Evolutionary conservation across 2,797 vertebrate genomes (phyloP).

Genomic region (Siniperca obscura): DNA sequence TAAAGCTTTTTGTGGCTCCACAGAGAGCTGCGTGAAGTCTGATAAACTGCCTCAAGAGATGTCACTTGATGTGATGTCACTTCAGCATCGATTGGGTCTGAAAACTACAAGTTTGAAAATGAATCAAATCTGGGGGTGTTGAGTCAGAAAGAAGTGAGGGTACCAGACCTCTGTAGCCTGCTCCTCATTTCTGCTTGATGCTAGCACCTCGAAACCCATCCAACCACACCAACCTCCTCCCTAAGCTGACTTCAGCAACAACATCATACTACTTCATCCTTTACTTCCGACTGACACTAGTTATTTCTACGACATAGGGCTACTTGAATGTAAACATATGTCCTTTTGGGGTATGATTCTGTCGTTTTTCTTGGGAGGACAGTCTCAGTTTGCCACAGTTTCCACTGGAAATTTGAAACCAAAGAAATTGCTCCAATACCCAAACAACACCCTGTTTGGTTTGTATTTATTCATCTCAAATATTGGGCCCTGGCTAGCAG

Average conservation of each 20-base stretch:
- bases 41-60: too few relatives aligned
- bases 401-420: not conserved
- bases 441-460: slow-evolving; percentile 10
- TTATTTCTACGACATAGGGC: not conserved
- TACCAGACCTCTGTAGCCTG: too few relatives aligned
- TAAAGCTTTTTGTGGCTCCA: too few relatives aligned
- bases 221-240: slow-evolving; percentile 5
- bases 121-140: too few relatives aligned
- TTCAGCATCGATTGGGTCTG: too few relatives aligned
- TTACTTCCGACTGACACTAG: not conserved
- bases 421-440: slow-evolving; percentile 10
- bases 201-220: not conserved
- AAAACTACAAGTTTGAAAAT: too few relatives aligned
- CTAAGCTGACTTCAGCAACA: slow-evolving; percentile 14
- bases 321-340: not conserved
- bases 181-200: too few relatives aligned
- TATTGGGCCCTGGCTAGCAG: not conserved
- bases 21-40: too few relatives aligned
- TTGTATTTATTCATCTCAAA: not conserved
- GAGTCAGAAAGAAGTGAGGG: too few relatives aligned
- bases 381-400: slow-evolving; percentile 4
- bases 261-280: slow-evolving; percentile 7
- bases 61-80: too few relatives aligned
- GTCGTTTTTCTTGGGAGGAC: not conserved
- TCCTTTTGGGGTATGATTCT: slow-evolving; percentile 4